Percentiles rank a stretch among this genome's conserved stretches.
Evolutionary conservation across 2,113 vertebrate genomes (phyloP).

Genomic region (Chauna torquata): DNA sequence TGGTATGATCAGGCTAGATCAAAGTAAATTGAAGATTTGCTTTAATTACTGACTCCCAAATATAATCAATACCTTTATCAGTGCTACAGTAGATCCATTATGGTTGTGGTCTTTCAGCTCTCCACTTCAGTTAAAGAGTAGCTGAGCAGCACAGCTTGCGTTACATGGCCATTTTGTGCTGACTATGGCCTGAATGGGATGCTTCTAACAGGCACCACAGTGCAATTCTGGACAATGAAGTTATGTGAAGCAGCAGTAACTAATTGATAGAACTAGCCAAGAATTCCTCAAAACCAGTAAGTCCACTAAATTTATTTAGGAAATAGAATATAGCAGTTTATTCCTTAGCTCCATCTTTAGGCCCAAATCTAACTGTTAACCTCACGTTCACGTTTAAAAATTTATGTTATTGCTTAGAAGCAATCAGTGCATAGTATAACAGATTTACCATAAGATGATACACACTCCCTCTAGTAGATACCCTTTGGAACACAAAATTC

Average conservation of each 20-base stretch:
- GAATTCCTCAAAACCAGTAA: background rate
- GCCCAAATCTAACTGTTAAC: background rate
- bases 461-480: background rate
- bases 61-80: background rate
- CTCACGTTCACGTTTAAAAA: background rate
- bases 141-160: background rate
- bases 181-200: background rate
- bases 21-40: background rate
- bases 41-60: background rate
- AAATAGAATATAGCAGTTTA: background rate
- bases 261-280: background rate
- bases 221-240: background rate
- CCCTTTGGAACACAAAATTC: background rate
- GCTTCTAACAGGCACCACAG: background rate
- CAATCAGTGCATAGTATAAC: background rate
- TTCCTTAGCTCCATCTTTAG: background rate
- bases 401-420: background rate
- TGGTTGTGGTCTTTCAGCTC: background rate
- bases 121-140: background rate
- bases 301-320: background rate
- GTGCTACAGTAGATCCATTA: background rate
- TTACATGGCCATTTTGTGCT: background rate
- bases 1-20: background rate
- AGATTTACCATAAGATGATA: background rate
- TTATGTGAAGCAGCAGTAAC: background rate